Conservation (phyloP, 2,888 invertebrate genomes). For the Aelia acuminata region DNA sequence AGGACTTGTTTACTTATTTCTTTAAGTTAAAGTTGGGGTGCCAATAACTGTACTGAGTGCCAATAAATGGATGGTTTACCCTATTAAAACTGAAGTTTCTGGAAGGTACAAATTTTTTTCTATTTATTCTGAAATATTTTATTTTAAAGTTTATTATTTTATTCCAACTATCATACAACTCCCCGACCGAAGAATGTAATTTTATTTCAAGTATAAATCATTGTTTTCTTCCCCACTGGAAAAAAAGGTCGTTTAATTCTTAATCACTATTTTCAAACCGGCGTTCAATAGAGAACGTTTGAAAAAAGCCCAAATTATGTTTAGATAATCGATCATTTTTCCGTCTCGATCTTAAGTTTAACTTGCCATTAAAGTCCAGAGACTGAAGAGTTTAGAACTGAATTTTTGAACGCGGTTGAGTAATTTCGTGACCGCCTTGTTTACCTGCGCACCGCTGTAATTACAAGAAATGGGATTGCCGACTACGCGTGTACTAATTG, state of each 20-base stretch:
- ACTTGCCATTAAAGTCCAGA: background rate
- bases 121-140: too few species aligned
- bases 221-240: background rate
- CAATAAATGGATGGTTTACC: too few species aligned
- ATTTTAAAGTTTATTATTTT: too few species aligned
- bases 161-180: too few species aligned
- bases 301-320: background rate
- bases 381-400: background rate
- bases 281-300: background rate
- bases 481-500: background rate
- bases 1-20: too few species aligned
- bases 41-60: too few species aligned
- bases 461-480: background rate
- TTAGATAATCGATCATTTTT: background rate
- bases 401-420: constrained; percentile 6
- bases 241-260: background rate
- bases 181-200: too few species aligned
- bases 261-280: background rate
- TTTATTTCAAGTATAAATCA: too few species aligned
- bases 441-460: background rate
- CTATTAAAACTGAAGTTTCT: too few species aligned
- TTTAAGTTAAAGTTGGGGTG: too few species aligned
- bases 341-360: background rate
- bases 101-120: too few species aligned
- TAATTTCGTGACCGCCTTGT: constrained; percentile 8